Evolutionary conservation across 2,113 vertebrate genomes (phyloP).

Genomic region (Maccullochella peelii): DNA sequence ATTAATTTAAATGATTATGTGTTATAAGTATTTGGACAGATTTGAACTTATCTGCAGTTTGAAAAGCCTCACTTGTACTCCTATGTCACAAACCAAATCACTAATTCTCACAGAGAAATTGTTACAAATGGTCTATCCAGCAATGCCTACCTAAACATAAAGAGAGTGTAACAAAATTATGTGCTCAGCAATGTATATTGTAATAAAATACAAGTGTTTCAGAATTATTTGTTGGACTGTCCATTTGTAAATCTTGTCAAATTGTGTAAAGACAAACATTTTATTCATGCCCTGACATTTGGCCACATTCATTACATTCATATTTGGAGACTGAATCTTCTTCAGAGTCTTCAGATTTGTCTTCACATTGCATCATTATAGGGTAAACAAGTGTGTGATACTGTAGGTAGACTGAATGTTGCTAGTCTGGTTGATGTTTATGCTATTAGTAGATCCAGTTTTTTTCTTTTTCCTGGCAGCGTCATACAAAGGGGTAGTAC

Average conservation of each 20-base stretch:
- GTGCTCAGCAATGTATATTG: not conserved
- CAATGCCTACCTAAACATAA: not conserved
- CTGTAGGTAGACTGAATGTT: not conserved
- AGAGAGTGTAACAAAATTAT: not conserved
- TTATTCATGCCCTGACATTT: not conserved
- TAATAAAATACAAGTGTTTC: not conserved
- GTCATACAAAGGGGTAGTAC: constrained; percentile 82
- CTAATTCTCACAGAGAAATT: not conserved
- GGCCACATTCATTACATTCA: not conserved
- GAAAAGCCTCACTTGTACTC: not conserved
- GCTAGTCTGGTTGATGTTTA: not conserved
- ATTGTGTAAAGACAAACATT: not conserved
- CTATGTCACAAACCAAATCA: not conserved
- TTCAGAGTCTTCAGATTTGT: not conserved
- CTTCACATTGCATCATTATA: not conserved
- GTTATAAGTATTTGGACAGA: not conserved
- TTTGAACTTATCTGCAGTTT: not conserved
- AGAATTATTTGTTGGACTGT: not conserved
- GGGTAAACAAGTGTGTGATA: not conserved
- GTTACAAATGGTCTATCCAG: not conserved
- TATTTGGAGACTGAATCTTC: not conserved
- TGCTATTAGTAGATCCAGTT: not conserved
- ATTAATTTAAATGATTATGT: not conserved
- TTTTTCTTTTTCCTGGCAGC: not conserved
- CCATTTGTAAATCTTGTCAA: not conserved